A percentile compares a stretch with the other conserved stretches of the same genome.
phyloP scores from a whole-genome alignment of 2,888 invertebrate species.

The Cryptocheilus praepositus region DNA sequence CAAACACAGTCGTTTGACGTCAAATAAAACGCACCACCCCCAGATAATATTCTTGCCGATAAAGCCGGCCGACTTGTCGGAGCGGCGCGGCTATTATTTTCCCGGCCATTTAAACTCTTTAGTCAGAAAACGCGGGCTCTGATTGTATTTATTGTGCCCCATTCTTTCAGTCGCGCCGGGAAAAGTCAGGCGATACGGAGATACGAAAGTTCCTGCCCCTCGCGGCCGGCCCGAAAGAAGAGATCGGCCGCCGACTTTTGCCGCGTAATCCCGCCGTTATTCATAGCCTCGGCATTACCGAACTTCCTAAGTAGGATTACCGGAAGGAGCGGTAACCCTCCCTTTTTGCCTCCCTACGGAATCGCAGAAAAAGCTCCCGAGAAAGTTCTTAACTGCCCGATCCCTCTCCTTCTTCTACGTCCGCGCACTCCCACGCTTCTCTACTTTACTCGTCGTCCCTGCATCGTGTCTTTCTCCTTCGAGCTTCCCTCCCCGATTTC shows the following conservation, averaged over 20 bases:
- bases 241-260: conserved; percentile 46
- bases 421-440: conserved; percentile 5
- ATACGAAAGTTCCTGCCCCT: conserved; percentile 37
- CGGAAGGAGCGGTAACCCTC: conserved; percentile 43
- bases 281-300: conserved; percentile 63
- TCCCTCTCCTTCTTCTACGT: conserved; percentile 16
- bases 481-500: background rate
- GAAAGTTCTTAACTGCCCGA: conserved; percentile 45
- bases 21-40: no score
- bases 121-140: background rate
- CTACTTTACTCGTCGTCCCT: background rate
- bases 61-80: no score
- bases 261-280: conserved; percentile 62
- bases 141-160: background rate
- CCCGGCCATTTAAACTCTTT: background rate
- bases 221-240: conserved; percentile 19
- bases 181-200: conserved; percentile 43
- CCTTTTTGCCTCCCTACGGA: conserved; percentile 13
- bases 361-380: conserved; percentile 40
- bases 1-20: no score
- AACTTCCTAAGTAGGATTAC: conserved; percentile 66
- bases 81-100: no score
- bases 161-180: background rate
- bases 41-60: no score
- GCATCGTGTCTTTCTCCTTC: background rate